Evolutionary conservation across 2,888 invertebrate genomes (phyloP), one percentile per base, ranked within the genome.

Genomic region (Scaptomyza tumidula): DNA sequence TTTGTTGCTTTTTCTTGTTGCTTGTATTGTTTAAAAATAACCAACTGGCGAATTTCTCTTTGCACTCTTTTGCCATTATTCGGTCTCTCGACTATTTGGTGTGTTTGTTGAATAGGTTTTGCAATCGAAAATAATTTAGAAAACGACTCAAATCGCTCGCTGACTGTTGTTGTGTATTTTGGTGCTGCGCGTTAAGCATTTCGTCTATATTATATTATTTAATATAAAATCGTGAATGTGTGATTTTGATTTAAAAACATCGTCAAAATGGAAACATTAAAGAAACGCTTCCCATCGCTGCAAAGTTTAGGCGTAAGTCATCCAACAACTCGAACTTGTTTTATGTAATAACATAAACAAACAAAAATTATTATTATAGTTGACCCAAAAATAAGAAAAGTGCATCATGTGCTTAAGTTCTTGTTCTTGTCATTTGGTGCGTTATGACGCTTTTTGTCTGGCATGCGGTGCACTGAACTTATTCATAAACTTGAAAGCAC

Each of bases 241-340:
- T 50, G 14, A 52, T 52, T 19, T 43, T 41, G 14, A 24, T 54
- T 54, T 33, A 33, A 43, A 48, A 5, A 46, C 6, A 4, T 35
- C 29, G 43, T 14, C 41, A 45, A 39, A 75, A 91, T 91, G 91
- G 74, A 90, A 75, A 90, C 88, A 67, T 90, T 93, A 80, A 93
- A 93, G 82, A 93, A 93, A 88, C 91, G 92, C 75, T 93, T 93
- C 84, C 93, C 93, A 61, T 93, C 93, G 64, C 89, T 93, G 72
- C 92, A 93, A 76, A 93, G 93, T 90, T 92, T 93, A 79, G 93
- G 93, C 87, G 92, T 93, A 91, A 93, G 93, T 92, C 58, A 27
- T 48, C 37, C 10, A 58, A 24, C 67, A 24, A 60, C 54, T 67
- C 48, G 58, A 44, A 49, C 49, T 39, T 11, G 14, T 52, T 73